Evolutionary conservation across 2,797 vertebrate genomes (phyloP), one percentile per base, ranked within the genome.

Genomic region (Periparus ater): DNA sequence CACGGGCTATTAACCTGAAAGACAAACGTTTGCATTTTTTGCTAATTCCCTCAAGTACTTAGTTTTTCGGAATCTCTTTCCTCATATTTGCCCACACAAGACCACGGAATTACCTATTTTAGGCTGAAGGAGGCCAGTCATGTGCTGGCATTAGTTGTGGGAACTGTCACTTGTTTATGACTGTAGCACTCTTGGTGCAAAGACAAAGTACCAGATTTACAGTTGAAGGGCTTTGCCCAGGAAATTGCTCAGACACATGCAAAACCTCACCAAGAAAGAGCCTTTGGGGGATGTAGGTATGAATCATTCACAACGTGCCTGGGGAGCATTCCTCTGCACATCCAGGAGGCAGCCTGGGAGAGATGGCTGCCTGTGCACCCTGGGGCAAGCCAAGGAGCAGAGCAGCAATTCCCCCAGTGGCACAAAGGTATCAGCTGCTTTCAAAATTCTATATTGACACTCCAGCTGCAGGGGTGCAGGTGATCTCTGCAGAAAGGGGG

Each of bases 1-100:
- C 75, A 45, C 0, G 29, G 47, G 45, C 71, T 79, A 72, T 65
- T 82, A 95, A 89, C 77, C 88, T 91, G 72, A 92, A 97, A 95
- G 82, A 90, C 36, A 79, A 94, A 68, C 23, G 50, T 71, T 85
- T 1, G n/a, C 80, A 47, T 74, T 96, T 96, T 95, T 76, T 71
- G 72, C 38, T 92, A 94, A 94, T 95, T 70, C 66, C 53, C 77
- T 92, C 36, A 67, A 91, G 54, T 94, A 50, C 23, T 91, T 44
- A 42, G 66, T 71, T 53, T 86, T 96, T 93, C 0, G 0, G 92
- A 85, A 90, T 74, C 74, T 91, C 62, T 90, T 87, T 87, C 89
- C 65, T 89, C 86, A 94, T 11, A 70, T 74, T 48, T 0, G 0
- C n/a, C 66, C 75, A 88, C 87, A 85, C 89, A 89, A 82, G 85